These are phyloP conservation scores for Tupiocoris notatus DNA, from an alignment of 2,888 invertebrate species.

Conservation along the genomic window DNA sequence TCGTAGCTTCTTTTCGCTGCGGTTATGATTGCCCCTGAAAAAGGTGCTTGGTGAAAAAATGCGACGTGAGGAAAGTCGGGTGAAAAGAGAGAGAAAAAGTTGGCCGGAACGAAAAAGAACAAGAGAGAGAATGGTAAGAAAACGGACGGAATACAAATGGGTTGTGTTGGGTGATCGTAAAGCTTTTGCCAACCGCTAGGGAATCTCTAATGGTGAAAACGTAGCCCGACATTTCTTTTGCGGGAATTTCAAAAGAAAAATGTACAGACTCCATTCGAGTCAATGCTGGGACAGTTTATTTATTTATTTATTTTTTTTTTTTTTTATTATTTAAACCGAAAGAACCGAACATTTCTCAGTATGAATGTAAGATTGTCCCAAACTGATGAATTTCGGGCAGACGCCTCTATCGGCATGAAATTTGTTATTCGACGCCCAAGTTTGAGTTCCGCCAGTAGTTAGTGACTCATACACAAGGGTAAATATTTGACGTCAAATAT, in stretches of 20 bases:
- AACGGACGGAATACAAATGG: conserved; percentile 19
- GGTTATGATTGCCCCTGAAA: not conserved
- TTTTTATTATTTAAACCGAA: no score
- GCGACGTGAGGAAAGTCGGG: not conserved
- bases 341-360: no score
- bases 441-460: no score
- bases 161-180: conserved; percentile 15
- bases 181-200: conserved; percentile 22
- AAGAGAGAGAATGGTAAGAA: not conserved
- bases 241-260: not conserved
- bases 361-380: no score
- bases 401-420: no score
- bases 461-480: not conserved
- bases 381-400: no score
- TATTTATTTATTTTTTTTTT: no score
- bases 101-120: not conserved
- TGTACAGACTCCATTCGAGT: no score
- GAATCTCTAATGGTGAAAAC: conserved; percentile 13
- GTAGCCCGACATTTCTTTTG: not conserved
- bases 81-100: not conserved
- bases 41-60: no score
- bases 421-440: no score
- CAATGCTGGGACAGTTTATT: no score
- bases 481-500: not conserved
- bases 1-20: not conserved